These are phyloP conservation scores for Zaprionus ornatus DNA, from an alignment of 1,140 invertebrate genomes.

Conservation along the genomic window DNA sequence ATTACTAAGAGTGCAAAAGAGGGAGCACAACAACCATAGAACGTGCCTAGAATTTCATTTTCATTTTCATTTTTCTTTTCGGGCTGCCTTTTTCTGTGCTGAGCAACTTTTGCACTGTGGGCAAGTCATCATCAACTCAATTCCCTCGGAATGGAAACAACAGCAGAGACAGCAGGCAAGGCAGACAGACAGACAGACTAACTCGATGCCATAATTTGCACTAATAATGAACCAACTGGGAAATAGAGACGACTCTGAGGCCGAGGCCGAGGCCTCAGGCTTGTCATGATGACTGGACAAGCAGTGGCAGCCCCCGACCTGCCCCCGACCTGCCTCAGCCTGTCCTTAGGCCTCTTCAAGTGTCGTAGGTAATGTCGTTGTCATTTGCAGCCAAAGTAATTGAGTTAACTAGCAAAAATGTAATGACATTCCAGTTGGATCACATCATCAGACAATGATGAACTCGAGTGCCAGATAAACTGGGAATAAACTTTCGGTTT, in stretches of 20 bases:
- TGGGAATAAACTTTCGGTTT: slow-evolving; percentile 23
- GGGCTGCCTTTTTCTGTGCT: slow-evolving; percentile 7
- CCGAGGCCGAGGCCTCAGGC: background rate
- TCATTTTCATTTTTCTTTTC: background rate
- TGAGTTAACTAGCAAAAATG: slow-evolving; percentile 60
- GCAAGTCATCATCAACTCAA: slow-evolving; percentile 43
- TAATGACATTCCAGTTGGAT: slow-evolving; percentile 31
- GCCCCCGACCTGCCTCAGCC: background rate
- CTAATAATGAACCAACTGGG: slow-evolving; percentile 59
- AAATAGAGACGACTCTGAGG: slow-evolving; percentile 22
- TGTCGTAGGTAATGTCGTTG: slow-evolving; percentile 43
- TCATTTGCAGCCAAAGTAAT: slow-evolving; percentile 55
- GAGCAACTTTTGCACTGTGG: slow-evolving; percentile 29
- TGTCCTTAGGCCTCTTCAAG: background rate
- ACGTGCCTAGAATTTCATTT: slow-evolving; percentile 50
- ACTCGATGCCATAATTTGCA: slow-evolving; percentile 54
- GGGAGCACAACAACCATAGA: background rate
- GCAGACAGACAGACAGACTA: background rate
- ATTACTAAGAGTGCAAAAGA: background rate
- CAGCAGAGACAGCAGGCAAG: slow-evolving; percentile 10
- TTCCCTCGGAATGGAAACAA: slow-evolving; percentile 36
- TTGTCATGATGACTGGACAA: slow-evolving; percentile 42
- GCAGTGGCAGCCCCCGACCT: background rate
- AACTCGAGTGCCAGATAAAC: background rate
- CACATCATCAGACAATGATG: slow-evolving; percentile 24